These are phyloP conservation scores for Apeira syringaria DNA, from an alignment of 2,888 invertebrate species.

Conservation along the genomic window DNA sequence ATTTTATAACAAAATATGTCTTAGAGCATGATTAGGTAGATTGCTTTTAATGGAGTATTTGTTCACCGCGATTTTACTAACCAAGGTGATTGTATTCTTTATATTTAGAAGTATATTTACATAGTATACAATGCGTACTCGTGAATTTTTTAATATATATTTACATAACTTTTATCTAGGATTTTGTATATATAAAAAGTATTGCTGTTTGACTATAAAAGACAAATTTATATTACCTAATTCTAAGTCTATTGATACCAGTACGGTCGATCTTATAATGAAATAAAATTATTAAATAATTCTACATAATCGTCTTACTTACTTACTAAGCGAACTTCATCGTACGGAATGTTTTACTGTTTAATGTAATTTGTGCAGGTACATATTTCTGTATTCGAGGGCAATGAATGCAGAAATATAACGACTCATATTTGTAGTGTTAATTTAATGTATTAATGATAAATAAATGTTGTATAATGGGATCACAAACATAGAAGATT, in stretches of 20 bases:
- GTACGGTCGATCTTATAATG: background rate
- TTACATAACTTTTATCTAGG: background rate
- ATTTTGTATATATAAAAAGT: conserved; percentile 31
- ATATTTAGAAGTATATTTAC: background rate
- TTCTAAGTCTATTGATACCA: background rate
- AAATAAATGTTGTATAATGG: conserved; percentile 37
- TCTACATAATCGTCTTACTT: background rate
- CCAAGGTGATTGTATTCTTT: background rate
- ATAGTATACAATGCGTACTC: conserved; percentile 5
- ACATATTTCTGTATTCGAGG: conserved; percentile 67
- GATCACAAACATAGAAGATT: conserved; percentile 37
- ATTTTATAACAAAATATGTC: too few species aligned
- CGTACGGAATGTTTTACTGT: conserved; percentile 28
- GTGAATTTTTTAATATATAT: background rate
- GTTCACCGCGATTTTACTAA: too few species aligned
- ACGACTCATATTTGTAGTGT: conserved; percentile 6
- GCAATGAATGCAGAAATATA: conserved; percentile 74
- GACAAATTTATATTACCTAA: conserved; percentile 10
- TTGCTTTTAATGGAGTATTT: too few species aligned
- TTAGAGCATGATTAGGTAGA: too few species aligned
- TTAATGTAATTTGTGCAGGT: conserved; percentile 19
- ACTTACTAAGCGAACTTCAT: conserved; percentile 44
- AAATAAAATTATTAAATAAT: background rate
- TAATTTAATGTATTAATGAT: conserved; percentile 22
- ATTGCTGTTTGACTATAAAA: conserved; percentile 55